Evolutionary conservation across 2,797 vertebrate species (phyloP).

Genomic region (Gastrophryne carolinensis): DNA sequence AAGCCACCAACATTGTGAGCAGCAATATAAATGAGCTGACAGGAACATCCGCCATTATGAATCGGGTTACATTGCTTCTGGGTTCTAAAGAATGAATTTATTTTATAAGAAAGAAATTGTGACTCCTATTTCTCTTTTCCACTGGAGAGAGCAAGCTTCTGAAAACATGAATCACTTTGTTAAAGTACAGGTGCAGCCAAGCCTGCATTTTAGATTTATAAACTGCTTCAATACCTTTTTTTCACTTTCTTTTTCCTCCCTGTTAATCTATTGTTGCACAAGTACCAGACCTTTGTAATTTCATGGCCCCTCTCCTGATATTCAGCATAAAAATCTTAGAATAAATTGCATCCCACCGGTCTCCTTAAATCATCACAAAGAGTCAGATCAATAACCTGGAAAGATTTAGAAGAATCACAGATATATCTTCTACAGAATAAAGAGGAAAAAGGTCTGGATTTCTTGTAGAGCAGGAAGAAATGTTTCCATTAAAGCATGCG

Average conservation of each 20-base stretch:
- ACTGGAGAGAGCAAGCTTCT: neutral
- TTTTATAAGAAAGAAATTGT: slow-evolving; percentile 34
- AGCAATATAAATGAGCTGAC: slow-evolving; percentile 41
- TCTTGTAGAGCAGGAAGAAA: neutral
- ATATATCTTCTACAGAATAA: neutral
- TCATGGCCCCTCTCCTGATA: slow-evolving; percentile 19
- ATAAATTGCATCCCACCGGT: slow-evolving; percentile 12
- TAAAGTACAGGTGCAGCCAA: slow-evolving; percentile 19
- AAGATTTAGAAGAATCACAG: neutral
- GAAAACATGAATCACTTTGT: slow-evolving; percentile 30
- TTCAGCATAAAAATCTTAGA: slow-evolving; percentile 12
- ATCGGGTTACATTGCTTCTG: slow-evolving; percentile 31
- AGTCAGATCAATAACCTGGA: slow-evolving; percentile 25
- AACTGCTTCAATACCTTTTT: slow-evolving; percentile 14
- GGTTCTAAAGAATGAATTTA: slow-evolving; percentile 26
- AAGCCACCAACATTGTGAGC: neutral
- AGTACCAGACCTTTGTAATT: neutral
- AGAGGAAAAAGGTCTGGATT: neutral
- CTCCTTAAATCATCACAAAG: slow-evolving; percentile 13
- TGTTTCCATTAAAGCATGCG: too few species aligned
- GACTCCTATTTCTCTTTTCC: slow-evolving; percentile 15
- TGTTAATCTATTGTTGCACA: slow-evolving; percentile 1
- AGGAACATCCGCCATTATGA: slow-evolving; percentile 20
- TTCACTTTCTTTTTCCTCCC: neutral
- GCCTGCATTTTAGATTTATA: slow-evolving; percentile 39